phyloP scores from a whole-genome alignment of 2,888 invertebrate genomes.

The Dermolepida albohirtum region DNA sequence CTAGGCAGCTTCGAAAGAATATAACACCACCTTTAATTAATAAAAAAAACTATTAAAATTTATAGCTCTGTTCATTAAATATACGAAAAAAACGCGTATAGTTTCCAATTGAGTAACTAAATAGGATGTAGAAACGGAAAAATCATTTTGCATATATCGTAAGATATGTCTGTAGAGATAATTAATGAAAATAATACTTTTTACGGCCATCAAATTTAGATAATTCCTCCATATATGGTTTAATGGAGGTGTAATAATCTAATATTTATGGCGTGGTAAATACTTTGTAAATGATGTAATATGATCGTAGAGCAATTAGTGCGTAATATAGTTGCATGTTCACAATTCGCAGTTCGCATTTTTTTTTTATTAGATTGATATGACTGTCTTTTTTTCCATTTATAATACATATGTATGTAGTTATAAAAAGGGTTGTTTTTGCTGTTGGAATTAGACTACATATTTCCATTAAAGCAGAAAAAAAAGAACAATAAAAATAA shows the following conservation, averaged over 20 bases:
- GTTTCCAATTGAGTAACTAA: neutral
- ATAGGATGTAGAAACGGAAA: constrained; percentile 26
- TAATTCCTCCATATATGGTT: constrained; percentile 8
- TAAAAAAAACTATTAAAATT: neutral
- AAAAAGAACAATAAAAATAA: too few species aligned
- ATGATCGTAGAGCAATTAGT: neutral
- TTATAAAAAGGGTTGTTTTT: too few species aligned
- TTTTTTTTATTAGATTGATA: neutral
- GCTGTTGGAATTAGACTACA: too few species aligned
- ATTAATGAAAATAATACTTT: constrained; percentile 26
- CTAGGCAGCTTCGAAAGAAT: too few species aligned
- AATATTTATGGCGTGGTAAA: constrained; percentile 3
- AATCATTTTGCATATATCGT: constrained; percentile 6
- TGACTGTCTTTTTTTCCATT: neutral
- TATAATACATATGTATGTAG: too few species aligned
- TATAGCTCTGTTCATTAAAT: constrained; percentile 3
- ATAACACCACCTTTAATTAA: too few species aligned
- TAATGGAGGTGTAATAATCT: neutral
- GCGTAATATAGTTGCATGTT: constrained; percentile 15
- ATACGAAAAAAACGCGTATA: neutral
- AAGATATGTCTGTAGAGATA: constrained; percentile 10
- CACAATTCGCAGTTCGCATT: neutral
- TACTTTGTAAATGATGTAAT: constrained; percentile 15
- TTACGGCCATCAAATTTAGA: constrained; percentile 12
- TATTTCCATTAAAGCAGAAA: too few species aligned